Evolutionary conservation across 2,888 invertebrate species (phyloP), one percentile per base, ranked within the genome.

Genomic region (Camponotus fellah): DNA sequence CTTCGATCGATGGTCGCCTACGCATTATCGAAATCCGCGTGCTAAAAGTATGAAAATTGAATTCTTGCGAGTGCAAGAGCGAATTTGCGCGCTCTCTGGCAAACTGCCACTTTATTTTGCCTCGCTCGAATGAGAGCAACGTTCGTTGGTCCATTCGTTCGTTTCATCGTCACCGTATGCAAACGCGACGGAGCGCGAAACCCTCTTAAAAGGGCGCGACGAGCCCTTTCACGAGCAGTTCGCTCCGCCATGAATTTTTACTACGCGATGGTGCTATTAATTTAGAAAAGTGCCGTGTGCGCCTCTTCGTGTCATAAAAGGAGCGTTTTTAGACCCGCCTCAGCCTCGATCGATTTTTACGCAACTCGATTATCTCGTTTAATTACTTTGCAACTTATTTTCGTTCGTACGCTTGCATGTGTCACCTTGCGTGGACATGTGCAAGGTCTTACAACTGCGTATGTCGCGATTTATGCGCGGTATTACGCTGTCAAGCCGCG

Each of bases 11-110:
- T 3, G 37, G 34, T 3, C 60, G 21, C 32, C n/a, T 46, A 37
- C 58, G 69, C 68, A 69, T 79, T 79, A 58, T 79, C 58, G 12
- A 71, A 79, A 79, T 79, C 58, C 32, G 77, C 69, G 71, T 32
- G 71, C 58, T 79, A 43, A 71, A 60, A 79, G 60, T 71, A 46
- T 46, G 72, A 40, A 71, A 79, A 79, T 79, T 71, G 79, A 79
- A 72, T 79, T 79, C 21, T 60, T 72, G 72, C 72, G 21, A 72
- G 60, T 17, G 26, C 72, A 34, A 34, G 58, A 68, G 71, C 79
- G 60, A 79, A 79, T 79, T 49, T 32, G 79, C 37, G 43, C 71
- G 17, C 58, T 21, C 34, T 58, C 72, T 77, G 79, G 65, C 58
- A 69, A 43, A 60, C 79, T 72, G 79, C 60, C 79, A 72, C 72